Evolutionary conservation across 2,113 vertebrate genomes (phyloP), one percentile per base, ranked within the genome.

Genomic region (Ictalurus punctatus): DNA sequence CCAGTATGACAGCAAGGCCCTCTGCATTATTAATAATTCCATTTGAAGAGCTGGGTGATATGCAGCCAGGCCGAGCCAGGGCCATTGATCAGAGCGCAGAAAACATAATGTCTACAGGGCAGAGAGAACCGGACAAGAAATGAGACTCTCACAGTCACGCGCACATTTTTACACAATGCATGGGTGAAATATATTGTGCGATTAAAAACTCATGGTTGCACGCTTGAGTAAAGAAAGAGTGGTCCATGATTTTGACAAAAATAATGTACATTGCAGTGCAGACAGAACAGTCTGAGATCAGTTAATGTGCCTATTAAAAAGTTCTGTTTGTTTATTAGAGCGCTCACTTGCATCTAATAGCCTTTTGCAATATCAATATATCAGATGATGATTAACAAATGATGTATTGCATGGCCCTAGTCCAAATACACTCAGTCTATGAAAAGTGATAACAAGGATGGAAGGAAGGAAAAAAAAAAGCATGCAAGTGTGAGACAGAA

Each of bases 1-100:
- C 91, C 92, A 93, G 91, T 94, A 94, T 95, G 94, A 94, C 94
- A 94, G 94, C 90, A 90, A 86, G 89, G 92, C 89, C 90, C 87
- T 48, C 90, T 96, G 93, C 92, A 96, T 96, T 96, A 96, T 96
- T 96, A 95, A 96, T 95, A 93, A 91, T 92, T 94, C 93, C 93
- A 94, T 94, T 95, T 92, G 90, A 92, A 90, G 92, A 94, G 92
- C 92, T 91, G 87, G 85, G 82, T 82, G 71, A 88, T 90, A 83
- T 87, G 89, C 59, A 82, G 65, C 34, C 16, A 84, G 88, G 56
- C 58, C 37, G 12, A 90, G 92, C 90, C 89, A 92, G 93, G 91
- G 92, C 93, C 94, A 95, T 95, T 95, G 94, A 96, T 96, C 95
- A 95, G 92, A 92, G 92, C 86, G 44, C 54, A 92, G 91, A 91